These are phyloP conservation scores for Sciurus niger DNA, from an alignment of 2,113 vertebrate genomes.

Conservation along the genomic window DNA sequence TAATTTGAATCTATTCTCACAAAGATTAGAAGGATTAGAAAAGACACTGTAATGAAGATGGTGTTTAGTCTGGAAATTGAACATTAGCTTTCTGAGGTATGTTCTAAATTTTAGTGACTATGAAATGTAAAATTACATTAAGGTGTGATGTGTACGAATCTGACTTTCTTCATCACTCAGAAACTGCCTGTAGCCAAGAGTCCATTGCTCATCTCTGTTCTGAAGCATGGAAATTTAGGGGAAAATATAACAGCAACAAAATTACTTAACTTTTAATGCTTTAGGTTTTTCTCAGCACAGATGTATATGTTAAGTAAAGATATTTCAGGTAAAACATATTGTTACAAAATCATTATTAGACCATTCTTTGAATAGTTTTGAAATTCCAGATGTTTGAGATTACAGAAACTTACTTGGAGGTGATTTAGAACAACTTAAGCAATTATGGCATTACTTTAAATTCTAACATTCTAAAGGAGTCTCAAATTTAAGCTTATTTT, in stretches of 20 bases:
- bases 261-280: constrained; percentile 20
- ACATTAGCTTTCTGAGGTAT: neutral
- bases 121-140: constrained; percentile 18
- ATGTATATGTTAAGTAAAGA: neutral
- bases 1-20: neutral
- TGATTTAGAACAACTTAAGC: neutral
- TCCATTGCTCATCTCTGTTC: neutral
- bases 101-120: neutral
- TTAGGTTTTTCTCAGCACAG: neutral
- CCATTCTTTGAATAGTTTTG: neutral
- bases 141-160: neutral
- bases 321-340: neutral
- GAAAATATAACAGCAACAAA: constrained; percentile 11
- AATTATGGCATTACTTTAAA: neutral
- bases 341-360: neutral
- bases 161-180: neutral
- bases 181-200: neutral
- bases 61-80: neutral
- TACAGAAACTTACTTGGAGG: neutral
- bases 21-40: neutral
- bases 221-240: neutral
- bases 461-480: constrained; percentile 10
- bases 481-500: neutral
- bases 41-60: neutral
- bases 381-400: constrained; percentile 8